A percentile compares a stretch with the other conserved stretches of the same genome.
Conservation (phyloP, 2,797 vertebrate genomes). For the Enteromius trimaculatus region DNA sequence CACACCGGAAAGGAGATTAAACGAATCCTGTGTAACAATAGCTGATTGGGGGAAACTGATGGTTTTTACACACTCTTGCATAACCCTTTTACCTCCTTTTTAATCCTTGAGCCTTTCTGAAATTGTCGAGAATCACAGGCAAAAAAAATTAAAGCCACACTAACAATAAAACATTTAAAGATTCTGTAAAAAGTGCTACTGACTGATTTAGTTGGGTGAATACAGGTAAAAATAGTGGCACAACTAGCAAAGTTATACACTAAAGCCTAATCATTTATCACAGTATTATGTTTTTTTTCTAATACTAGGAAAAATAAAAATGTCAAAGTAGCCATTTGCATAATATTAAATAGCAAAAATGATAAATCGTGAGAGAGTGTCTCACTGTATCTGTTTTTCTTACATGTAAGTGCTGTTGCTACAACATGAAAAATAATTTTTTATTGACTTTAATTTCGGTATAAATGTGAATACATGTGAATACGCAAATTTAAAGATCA, state of each 20-base stretch:
- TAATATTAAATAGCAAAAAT: neutral
- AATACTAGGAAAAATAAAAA: neutral
- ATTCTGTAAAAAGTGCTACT: neutral
- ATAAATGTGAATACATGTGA: neutral
- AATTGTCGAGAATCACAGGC: neutral
- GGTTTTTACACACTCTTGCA: neutral
- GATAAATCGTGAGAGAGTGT: neutral
- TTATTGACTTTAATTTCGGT: neutral
- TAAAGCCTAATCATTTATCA: neutral
- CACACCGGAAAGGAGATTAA: conserved; percentile 10
- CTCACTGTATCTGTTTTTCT: neutral
- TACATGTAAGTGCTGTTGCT: neutral
- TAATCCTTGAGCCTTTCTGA: neutral
- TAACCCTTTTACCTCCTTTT: neutral
- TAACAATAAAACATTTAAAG: neutral
- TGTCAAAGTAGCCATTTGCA: neutral
- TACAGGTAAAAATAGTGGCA: neutral
- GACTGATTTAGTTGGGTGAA: neutral
- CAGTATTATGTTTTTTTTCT: neutral
- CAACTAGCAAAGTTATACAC: neutral
- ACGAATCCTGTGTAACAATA: conserved; percentile 36
- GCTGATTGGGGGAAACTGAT: neutral
- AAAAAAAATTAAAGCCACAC: neutral
- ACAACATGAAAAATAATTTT: neutral
- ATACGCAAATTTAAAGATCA: no score